Evolutionary conservation across 2,797 vertebrate species (phyloP), one percentile per base, ranked within the genome.

Genomic region (Rallus crepitans): DNA sequence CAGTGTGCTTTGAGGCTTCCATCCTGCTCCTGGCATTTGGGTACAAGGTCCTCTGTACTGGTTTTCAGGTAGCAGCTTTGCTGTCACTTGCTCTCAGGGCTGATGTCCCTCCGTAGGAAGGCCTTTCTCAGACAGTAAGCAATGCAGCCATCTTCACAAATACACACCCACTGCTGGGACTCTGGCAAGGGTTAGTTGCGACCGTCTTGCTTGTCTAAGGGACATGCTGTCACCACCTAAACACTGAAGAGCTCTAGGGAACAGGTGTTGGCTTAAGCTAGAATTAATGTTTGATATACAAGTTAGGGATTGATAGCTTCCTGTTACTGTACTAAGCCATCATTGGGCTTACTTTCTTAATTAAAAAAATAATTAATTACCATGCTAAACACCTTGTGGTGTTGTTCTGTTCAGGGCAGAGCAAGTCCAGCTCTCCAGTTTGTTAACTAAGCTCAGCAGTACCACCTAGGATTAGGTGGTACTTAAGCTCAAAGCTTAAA

Each of bases 1-100:
- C 19, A 42, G 39, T 5, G 15, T 7, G 1, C 88, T 79, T 21
- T 12, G 39, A 65, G 63, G 17, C 50, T 60, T 60, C 55, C 0
- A 0, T 86, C 30, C 18, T 30, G 27, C 75, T 85, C 1, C 0
- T 4, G 1, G 31, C 30, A 11, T 48, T 71, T 45, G 84, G 20
- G 40, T 23, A 31, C 69, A 24, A 50, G 31, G 9, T 63, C 75
- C 66, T 91, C 70, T 73, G 25, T 17, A 2, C 3, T 31, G 14
- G 3, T 47, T 66, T 60, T 42, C 35, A 30, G 45, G 70, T 25
- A 28, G 57, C 1, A 2, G 30, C 47, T 87, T 68, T 68, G 31
- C 59, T 61, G 50, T 59, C 1, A 3, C 39, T 81, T 47, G 13
- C 12, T 9, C 61, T 59, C 39, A 6, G 39, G n/a, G 39, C 56